Evolutionary conservation across 2,797 vertebrate species (phyloP), one percentile per base, ranked within the genome.

Genomic region (Cyclopterus lumpus): DNA sequence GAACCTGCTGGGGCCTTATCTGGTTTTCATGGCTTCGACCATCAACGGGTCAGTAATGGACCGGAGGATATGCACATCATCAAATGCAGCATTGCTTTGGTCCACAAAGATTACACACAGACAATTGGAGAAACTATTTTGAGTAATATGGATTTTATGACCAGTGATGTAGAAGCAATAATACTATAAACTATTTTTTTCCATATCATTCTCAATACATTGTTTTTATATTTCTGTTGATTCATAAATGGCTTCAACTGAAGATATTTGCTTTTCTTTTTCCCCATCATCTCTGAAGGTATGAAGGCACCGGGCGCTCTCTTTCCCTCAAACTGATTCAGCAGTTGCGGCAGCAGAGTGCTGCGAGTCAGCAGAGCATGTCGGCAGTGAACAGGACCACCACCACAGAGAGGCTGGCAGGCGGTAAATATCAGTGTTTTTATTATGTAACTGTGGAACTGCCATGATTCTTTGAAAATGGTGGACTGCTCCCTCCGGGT

Each of bases 11-110:
- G 98, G 98, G 4, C 97, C 98, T 4, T 99, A 99, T 67, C 96
- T 99, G 44, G 97, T 99, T 46, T 99, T 99, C 90, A 98, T 99
- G 98, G 96, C 98, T 40, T 99, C 98, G 60, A 99, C 98, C 34
- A 97, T 99, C 91, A 99, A 99, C 0, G 98, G 98, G 98, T 98
- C 75, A 91, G 96, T 91, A 44, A 51, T 3, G 2, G 3, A 32
- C 42, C 20, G n/a, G 10, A 36, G 42, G 9, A 65, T 32, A 16
- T 30, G 62, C 20, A 28, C 34, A 22, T 4, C 4, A 54, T 22
- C 5, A 30, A 18, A 44, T 15, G 26, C 10, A 0, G 16, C 5
- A 14, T 9, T 49, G 6, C 16, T 46, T 42, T 40, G 8, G 30
- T 22, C 9, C 15, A 24, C 34, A 10, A 24, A 26, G 14, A 10